Base-by-base conservation (phyloP, 2,888 invertebrate species). In the Serripes groenlandicus region DNA sequence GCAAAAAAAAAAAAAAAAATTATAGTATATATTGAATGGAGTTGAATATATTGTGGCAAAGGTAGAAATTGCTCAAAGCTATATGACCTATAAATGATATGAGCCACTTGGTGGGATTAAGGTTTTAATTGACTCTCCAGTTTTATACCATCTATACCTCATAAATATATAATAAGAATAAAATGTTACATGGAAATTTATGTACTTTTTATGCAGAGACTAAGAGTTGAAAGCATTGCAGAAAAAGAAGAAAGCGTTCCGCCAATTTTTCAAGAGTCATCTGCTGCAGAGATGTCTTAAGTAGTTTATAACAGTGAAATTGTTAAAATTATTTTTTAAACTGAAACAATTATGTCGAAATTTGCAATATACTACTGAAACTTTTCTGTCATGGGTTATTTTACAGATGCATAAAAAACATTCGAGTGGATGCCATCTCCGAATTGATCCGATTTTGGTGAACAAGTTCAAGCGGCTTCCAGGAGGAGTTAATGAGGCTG, bases 391-490 rank as follows among this genome's bases (percentile, higher is more conserved):
- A 42, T 15, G 9, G 9, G 42, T 42, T 15, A 11, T 11, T 5
- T 66, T 42, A 15, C 66, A 66, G 66, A 66, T 66, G 66, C 66
- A 66, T 26, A 66, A 66, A 35, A 66, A 66, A 21, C n/a, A 26
- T 56, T 21, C 52, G 7, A 34, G 60, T 11, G 73, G 34, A 26
- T 77, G 58, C 35, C 76, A 81, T 2, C 74, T 86, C 4, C 72
- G 83, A 21, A 76, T 86, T 34, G 86, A 86, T 56, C 83, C 86
- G 3, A 58, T 81, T n/a, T 74, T 86, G n/a, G 86, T 86, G 0
- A 78, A 81, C 30, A 86, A 83, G 56, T 83, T 86, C 56, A 68
- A 75, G 34, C 70, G 83, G 26, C 75, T 83, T 3, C 76, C 71
- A 26, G 81, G 76, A 37, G 86, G 86, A 0, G 78, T 86, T 0